A percentile compares a stretch with the other conserved stretches of the same genome.
Evolutionary conservation across 2,888 invertebrate species (phyloP).

Genomic region (Petrophora chlorosata): DNA sequence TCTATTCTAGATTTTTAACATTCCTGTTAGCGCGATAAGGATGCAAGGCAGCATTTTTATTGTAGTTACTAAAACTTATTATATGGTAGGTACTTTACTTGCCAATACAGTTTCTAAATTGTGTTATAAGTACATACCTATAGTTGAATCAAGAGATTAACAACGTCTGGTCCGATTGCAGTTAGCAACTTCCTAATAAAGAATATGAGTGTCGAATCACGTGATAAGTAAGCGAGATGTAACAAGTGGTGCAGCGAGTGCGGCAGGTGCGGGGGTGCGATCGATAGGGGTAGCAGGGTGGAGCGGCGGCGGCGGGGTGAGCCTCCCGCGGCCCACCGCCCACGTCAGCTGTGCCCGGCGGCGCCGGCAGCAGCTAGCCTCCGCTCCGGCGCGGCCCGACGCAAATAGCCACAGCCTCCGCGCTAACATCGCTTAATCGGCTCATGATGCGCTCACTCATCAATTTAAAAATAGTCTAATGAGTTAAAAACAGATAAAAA

Average conservation of each 20-base stretch:
- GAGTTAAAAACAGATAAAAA: constrained; percentile 3
- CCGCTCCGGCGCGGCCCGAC: constrained; percentile 35
- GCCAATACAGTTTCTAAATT: too few species aligned
- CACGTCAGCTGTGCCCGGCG: constrained; percentile 48
- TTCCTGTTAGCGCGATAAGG: too few species aligned
- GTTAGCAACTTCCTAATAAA: background rate
- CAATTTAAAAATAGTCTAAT: constrained; percentile 11
- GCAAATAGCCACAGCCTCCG: constrained; percentile 42
- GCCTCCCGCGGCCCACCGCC: constrained; percentile 26
- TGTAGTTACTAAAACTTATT: too few species aligned
- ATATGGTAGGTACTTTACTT: too few species aligned
- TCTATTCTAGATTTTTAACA: too few species aligned
- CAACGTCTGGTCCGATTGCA: too few species aligned
- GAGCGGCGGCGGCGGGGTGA: constrained; percentile 39
- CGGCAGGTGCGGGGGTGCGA: constrained; percentile 45
- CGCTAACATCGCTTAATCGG: constrained; percentile 28
- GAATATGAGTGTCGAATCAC: background rate
- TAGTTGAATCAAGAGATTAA: too few species aligned
- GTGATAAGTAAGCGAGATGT: constrained; percentile 51
- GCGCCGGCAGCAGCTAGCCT: constrained; percentile 44
- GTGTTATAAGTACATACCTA: too few species aligned
- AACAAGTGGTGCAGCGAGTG: constrained; percentile 74
- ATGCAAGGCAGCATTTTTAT: too few species aligned
- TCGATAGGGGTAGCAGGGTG: constrained; percentile 48
- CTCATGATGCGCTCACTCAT: constrained; percentile 18